Base-by-base conservation (phyloP, 2,113 vertebrate species). In the Pipa parva region DNA sequence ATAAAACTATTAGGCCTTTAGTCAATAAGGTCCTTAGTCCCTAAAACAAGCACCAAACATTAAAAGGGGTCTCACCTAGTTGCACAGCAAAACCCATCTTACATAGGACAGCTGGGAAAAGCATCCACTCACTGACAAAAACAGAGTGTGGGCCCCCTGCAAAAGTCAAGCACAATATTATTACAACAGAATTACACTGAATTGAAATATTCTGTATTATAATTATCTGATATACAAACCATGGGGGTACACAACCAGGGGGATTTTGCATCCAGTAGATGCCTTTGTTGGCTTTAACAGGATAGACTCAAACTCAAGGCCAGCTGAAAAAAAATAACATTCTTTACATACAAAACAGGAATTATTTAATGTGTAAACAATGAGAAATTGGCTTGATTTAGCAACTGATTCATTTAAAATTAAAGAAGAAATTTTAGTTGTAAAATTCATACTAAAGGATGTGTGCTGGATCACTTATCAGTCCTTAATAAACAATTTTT, bases 71-170 rank as follows among this genome's bases (percentile, higher is more conserved):
- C 90, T 91, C 73, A 98, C 96, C 94, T 28, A 95, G 77, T 33
- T 95, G 80, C 17, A 94, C 73, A 0, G 88, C 91, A 36, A 97
- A 97, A 59, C 96, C 96, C 87, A 89, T 76, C 57, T 80, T 86
- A 80, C 94, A 97, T 3, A 95, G 81, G 2, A 84, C 84, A 0
- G 90, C 87, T 0, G 85, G 81, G 27, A 88, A 90, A 33, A 98
- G 83, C 78, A 90, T 75, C 96, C 96, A 99, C 12, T 91, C 87
- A 0, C 93, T 85, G 0, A 91, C 87, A 69, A 90, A 84, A 28
- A 91, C 88, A 0, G 91, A 85, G 64, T 99, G 95, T 39, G 96
- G 96, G 1, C 96, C 95, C n/a, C 96, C 95, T 99, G 31, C 0
- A 42, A 42, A n/a, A 18, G 17, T 28, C 52, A 10, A 36, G 28